phyloP scores from a whole-genome alignment of 2,113 vertebrate genomes.

The Sisor rabdophorus region DNA sequence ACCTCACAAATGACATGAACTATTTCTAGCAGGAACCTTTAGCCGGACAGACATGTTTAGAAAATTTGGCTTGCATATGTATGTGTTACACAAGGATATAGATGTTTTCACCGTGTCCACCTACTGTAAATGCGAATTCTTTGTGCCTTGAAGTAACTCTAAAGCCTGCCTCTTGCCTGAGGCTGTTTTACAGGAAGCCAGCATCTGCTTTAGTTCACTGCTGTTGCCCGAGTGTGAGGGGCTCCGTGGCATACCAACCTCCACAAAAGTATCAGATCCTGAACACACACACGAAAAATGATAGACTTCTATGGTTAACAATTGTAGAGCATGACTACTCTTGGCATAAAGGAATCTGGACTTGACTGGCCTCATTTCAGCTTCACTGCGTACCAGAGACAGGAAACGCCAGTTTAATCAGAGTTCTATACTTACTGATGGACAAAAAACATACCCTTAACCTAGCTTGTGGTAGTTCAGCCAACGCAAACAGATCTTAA shows the following conservation, averaged over 20 bases:
- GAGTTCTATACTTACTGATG: constrained; percentile 22
- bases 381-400: constrained; percentile 22
- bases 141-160: constrained; percentile 91
- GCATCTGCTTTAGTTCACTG: constrained; percentile 92
- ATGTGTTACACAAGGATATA: neutral
- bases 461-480: constrained; percentile 21
- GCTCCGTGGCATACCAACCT: constrained; percentile 97
- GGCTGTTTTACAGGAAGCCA: constrained; percentile 82
- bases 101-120: constrained; percentile 49
- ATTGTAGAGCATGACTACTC: constrained; percentile 23
- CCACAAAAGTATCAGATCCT: constrained; percentile 97
- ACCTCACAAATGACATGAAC: neutral
- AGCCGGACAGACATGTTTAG: neutral
- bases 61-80: neutral
- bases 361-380: constrained; percentile 16
- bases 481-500: constrained; percentile 44
- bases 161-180: constrained; percentile 90
- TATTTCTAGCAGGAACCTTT: neutral
- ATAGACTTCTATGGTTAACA: constrained; percentile 18
- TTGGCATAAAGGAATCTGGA: constrained; percentile 29
- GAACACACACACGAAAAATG: neutral
- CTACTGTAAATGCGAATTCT: constrained; percentile 95
- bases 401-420: constrained; percentile 33
- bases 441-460: constrained; percentile 29
- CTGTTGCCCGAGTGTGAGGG: constrained; percentile 92